These are phyloP conservation scores for Menura novaehollandiae DNA, from an alignment of 2,113 vertebrate species.

Conservation along the genomic window DNA sequence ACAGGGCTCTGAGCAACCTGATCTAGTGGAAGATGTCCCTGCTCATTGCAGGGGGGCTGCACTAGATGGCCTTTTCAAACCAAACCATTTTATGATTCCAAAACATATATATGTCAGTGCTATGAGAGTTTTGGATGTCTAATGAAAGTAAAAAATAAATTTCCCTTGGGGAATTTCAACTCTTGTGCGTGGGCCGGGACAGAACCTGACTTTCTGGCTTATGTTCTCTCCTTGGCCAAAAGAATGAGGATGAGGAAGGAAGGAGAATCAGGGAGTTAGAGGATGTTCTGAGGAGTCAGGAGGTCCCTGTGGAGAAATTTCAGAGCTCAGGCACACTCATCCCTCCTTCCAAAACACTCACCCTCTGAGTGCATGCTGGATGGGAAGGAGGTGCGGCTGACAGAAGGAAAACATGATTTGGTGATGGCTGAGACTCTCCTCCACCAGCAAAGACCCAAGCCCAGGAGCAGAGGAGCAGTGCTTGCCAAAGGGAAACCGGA, in stretches of 20 bases:
- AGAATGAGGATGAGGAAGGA: background rate
- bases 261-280: background rate
- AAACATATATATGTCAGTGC: background rate
- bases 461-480: background rate
- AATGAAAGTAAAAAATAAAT: background rate
- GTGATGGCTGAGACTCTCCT: background rate
- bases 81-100: background rate
- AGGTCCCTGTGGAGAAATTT: background rate
- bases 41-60: too few relatives aligned
- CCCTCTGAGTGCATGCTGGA: background rate
- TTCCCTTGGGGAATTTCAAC: background rate
- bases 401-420: background rate
- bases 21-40: background rate
- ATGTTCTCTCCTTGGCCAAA: background rate
- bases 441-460: background rate
- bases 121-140: background rate
- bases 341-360: background rate
- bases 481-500: background rate
- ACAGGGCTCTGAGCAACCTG: background rate
- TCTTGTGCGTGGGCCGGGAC: fast-evolving
- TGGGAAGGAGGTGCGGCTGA: background rate
- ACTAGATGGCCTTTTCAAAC: background rate
- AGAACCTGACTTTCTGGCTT: background rate
- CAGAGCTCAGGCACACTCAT: background rate
- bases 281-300: background rate